A percentile compares a stretch with the other conserved stretches of the same genome.
These are phyloP conservation scores for Vannuccia rotundouncinata DNA, from an alignment of 2,888 invertebrate species.

Conservation along the genomic window DNA sequence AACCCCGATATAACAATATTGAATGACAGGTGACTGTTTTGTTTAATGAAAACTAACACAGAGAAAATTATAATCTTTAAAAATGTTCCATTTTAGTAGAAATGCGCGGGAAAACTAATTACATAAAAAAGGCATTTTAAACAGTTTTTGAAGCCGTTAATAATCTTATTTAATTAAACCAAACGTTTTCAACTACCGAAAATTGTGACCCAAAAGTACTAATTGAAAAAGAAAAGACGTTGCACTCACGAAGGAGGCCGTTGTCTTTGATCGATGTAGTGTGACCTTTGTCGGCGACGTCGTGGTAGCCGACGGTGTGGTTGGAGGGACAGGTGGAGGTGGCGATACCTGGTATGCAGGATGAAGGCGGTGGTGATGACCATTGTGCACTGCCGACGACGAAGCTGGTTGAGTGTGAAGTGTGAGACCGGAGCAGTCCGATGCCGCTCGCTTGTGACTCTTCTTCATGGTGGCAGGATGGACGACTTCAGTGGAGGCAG, in stretches of 20 bases:
- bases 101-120: too few relatives aligned
- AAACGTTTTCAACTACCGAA: too few relatives aligned
- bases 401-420: conserved; percentile 61
- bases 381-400: conserved; percentile 56
- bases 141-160: too few relatives aligned
- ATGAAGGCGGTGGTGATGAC: neutral
- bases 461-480: conserved; percentile 61
- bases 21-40: too few relatives aligned
- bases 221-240: too few relatives aligned
- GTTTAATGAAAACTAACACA: too few relatives aligned
- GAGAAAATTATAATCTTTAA: too few relatives aligned
- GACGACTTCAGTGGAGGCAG: conserved; percentile 42
- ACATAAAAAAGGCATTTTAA: too few relatives aligned
- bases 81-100: too few relatives aligned
- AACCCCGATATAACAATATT: too few relatives aligned
- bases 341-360: neutral
- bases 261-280: neutral
- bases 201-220: too few relatives aligned
- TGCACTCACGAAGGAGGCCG: neutral
- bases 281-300: neutral
- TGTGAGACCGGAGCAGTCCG: conserved; percentile 48
- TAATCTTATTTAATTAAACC: too few relatives aligned
- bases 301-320: neutral
- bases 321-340: neutral
- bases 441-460: conserved; percentile 72